These are phyloP conservation scores for Leucoraja ocellata DNA, from an alignment of 2,797 vertebrate species.

Conservation along the genomic window DNA sequence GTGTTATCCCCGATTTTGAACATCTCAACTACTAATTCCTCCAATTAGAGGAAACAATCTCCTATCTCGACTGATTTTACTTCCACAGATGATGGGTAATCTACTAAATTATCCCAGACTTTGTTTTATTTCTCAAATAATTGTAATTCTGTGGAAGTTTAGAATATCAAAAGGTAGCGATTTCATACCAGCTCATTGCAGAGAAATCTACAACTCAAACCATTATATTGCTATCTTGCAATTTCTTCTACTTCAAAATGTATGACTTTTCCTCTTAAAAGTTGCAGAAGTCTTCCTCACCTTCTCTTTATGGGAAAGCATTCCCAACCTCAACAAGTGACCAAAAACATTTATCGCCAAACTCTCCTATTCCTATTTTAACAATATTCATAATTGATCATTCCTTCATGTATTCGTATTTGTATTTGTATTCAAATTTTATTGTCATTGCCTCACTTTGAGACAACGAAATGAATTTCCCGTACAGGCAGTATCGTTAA, in stretches of 20 bases:
- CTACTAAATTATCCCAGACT: too few relatives aligned
- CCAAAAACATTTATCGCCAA: not conserved
- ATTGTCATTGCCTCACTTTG: too few relatives aligned
- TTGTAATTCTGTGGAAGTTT: not conserved
- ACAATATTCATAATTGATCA: not conserved
- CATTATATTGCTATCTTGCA: not conserved
- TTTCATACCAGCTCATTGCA: not conserved
- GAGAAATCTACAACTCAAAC: not conserved
- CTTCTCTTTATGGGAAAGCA: not conserved
- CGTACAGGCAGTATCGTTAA: too few relatives aligned
- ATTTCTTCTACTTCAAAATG: not conserved
- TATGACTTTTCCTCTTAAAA: not conserved
- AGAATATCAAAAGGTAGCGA: not conserved
- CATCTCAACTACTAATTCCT: too few relatives aligned
- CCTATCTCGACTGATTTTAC: too few relatives aligned
- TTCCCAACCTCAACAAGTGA: not conserved
- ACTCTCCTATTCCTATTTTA: not conserved
- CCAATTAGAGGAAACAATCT: too few relatives aligned
- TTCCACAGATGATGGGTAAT: too few relatives aligned
- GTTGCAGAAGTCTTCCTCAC: not conserved
- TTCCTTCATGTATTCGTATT: too few relatives aligned
- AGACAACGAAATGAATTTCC: too few relatives aligned
- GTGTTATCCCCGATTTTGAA: too few relatives aligned
- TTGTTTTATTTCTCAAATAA: too few relatives aligned
- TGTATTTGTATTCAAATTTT: too few relatives aligned